Conservation (phyloP, 2,797 vertebrate genomes). For the Monodelphis domestica region DNA sequence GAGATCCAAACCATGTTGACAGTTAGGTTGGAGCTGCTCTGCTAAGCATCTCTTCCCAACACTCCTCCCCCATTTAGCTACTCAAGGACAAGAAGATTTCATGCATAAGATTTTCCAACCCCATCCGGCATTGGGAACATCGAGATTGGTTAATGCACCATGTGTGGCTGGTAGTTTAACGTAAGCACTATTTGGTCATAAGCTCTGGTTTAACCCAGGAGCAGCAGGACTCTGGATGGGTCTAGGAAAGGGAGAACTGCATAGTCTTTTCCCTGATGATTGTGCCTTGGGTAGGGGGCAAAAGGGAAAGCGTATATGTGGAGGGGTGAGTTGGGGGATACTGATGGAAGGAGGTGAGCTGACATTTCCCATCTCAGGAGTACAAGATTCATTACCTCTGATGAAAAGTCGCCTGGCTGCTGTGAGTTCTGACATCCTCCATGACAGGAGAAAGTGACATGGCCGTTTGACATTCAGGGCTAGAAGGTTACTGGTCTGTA, state of each 20-base stretch:
- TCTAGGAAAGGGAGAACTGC: constrained; percentile 63
- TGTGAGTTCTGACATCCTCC: constrained; percentile 75
- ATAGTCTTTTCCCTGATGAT: constrained; percentile 76
- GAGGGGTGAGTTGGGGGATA: not conserved
- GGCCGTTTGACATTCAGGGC: constrained; percentile 83
- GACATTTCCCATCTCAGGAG: constrained; percentile 69
- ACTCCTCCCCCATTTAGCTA: constrained; percentile 69
- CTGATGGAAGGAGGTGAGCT: constrained; percentile 30
- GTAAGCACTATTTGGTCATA: constrained; percentile 14
- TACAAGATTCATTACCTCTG: constrained; percentile 70
- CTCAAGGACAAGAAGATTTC: constrained; percentile 68
- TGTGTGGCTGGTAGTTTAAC: not conserved
- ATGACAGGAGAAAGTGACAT: constrained; percentile 81
- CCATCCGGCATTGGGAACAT: constrained; percentile 18
- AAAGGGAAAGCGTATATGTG: constrained; percentile 46
- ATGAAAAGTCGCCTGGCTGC: constrained; percentile 78
- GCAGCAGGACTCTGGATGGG: constrained; percentile 49
- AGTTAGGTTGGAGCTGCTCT: constrained; percentile 76
- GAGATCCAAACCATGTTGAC: constrained; percentile 70
- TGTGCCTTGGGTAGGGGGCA: constrained; percentile 69
- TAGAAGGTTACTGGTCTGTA: constrained; percentile 80
- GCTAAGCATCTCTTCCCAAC: not conserved
- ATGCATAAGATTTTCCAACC: constrained; percentile 53
- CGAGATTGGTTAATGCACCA: constrained; percentile 56
- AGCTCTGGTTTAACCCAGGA: constrained; percentile 67